Evolutionary conservation across 2,888 invertebrate genomes (phyloP), one percentile per base, ranked within the genome.

Genomic region (Scelioninae gen. 1): DNA sequence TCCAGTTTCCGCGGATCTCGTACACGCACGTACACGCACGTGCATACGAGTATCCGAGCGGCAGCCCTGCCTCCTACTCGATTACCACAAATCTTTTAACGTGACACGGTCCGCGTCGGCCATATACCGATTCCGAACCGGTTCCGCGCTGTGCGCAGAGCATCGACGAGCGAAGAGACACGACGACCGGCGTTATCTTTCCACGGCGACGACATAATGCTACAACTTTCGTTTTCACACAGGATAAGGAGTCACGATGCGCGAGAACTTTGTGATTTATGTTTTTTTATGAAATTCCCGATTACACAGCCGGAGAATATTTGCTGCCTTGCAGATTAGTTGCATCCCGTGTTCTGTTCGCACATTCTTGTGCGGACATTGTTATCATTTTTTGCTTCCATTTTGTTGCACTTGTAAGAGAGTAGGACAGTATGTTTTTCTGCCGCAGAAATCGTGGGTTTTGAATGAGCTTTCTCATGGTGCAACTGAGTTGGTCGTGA

Each of bases 221-320:
- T 85, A 85, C 87, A 86, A 88, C 88, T 89, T 89, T 89, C 88
- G 87, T 88, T 89, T 88, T 88, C 88, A 81, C 87, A 84, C 86
- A 83, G 84, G 86, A 86, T 86, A 85, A 85, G 88, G 86, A 85
- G 79, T 87, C 85, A 49, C 71, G 76, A 65, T 58, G 84, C 84
- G 84, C 77, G 63, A 58, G 47, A 38, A 63, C 74, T 16, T 40
- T 29, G 75, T 83, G 83, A 83, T 83, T 80, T 83, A 83, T 83
- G 80, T 51, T 47, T 45, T 63, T 83, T 83, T 76, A 79, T 76
- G 58, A 72, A 77, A 77, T 82, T n/a, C 81, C 74, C 69, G 75
- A 75, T 71, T 81, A 80, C 49, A 75, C 65, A 75, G 74, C 51
- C 40, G 38, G 45, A 0, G 45, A 49, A 58, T 49, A 62, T n/a